A percentile compares a stretch with the other conserved stretches of the same genome.
phyloP scores from a whole-genome alignment of 2,797 vertebrate genomes.

The Gymnothorax javanicus region DNA sequence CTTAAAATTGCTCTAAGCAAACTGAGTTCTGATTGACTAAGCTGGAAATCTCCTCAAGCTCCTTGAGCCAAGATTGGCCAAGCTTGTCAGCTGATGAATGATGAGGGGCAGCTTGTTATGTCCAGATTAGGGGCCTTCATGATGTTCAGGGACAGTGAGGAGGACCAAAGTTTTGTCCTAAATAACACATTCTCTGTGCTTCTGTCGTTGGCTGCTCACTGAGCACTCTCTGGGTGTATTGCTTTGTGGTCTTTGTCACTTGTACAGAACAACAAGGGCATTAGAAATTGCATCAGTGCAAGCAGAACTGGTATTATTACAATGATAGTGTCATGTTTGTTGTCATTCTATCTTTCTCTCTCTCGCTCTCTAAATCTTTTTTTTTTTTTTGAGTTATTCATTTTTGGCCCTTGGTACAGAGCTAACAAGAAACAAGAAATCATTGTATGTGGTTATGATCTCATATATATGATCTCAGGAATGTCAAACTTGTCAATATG shows the following conservation, averaged over 20 bases:
- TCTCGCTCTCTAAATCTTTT: constrained; percentile 15
- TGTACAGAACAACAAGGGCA: background rate
- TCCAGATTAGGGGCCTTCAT: constrained; percentile 1
- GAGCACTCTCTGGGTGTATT: background rate
- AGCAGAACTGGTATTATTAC: background rate
- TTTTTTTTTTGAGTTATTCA: too few relatives aligned
- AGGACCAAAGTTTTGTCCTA: constrained; percentile 12
- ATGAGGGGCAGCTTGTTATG: background rate
- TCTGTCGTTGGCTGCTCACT: background rate
- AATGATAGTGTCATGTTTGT: background rate
- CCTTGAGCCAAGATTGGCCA: background rate
- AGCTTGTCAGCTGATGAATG: constrained; percentile 1
- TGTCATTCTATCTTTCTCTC: background rate
- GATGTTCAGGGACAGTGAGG: background rate
- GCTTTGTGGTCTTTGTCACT: background rate
- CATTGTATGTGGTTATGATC: background rate
- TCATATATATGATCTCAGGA: too few relatives aligned
- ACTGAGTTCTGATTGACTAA: background rate
- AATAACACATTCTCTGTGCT: background rate
- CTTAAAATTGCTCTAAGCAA: background rate
- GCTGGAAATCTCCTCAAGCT: background rate
- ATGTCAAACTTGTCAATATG: too few relatives aligned
- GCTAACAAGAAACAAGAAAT: background rate
- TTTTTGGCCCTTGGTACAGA: too few relatives aligned
- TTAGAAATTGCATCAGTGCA: background rate